Percentiles rank a stretch among this genome's conserved stretches.
Conservation (phyloP, 2,888 invertebrate genomes). For the Frankliniella intonsa region DNA sequence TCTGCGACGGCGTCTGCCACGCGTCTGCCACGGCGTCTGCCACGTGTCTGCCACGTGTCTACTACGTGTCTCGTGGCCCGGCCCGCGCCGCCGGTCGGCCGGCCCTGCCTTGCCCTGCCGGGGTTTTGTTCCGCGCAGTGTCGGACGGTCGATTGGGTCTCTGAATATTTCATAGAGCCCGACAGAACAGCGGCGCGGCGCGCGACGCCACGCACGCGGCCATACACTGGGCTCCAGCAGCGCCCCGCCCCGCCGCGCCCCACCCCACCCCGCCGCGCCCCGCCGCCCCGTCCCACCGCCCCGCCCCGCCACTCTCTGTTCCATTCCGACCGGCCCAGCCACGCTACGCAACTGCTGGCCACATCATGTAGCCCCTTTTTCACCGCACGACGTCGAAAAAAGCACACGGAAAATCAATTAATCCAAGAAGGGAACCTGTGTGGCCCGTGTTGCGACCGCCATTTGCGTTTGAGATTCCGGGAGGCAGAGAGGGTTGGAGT, state of each 20-base stretch:
- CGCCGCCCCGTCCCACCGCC: too few species aligned
- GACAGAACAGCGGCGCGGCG: neutral
- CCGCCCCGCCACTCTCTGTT: neutral
- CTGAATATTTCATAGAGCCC: constrained; percentile 7
- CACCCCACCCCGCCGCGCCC: neutral
- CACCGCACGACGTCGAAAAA: too few species aligned
- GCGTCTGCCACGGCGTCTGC: neutral
- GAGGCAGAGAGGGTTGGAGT: too few species aligned
- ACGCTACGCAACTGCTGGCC: neutral
- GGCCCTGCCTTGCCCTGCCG: too few species aligned
- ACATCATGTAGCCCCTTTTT: too few species aligned
- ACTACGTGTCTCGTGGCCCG: neutral
- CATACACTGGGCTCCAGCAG: neutral
- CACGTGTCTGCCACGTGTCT: neutral
- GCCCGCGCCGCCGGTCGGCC: neutral
- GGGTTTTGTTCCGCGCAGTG: neutral
- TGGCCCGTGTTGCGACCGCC: too few species aligned
- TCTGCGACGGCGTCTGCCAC: neutral
- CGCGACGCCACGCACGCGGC: neutral
- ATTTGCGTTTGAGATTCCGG: too few species aligned
- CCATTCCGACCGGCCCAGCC: neutral
- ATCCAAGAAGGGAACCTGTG: too few species aligned
- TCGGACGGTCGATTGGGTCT: constrained; percentile 6
- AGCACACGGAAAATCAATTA: too few species aligned
- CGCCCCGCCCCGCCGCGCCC: neutral